Base-by-base conservation (phyloP, 1,140 invertebrate species). In the Odontomachus brunneus region DNA sequence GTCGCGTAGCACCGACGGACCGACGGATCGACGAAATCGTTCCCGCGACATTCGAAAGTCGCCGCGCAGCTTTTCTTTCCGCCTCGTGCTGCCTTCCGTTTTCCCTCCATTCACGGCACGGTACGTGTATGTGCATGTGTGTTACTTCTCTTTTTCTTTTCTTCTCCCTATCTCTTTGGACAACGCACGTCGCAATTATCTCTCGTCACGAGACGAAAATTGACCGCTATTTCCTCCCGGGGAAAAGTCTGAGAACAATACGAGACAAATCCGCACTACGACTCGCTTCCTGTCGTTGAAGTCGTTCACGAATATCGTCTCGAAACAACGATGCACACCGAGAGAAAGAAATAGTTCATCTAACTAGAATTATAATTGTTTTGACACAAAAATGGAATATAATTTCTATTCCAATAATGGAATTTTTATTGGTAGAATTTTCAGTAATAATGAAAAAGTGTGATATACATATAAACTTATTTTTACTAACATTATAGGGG, bases 31-130 rank as follows among this genome's bases (percentile, higher is more conserved):
- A n/a, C n/a, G n/a, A n/a, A 63, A 75, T 75, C 75, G 48, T 78
- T 78, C 33, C 57, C 74, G 76, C 82, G 74, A 66, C 53, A 59
- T 89, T 89, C 87, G 89, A 89, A 89, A 89, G 89, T 89, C 83
- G 84, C 76, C 78, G 63, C 82, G 84, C 84, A 66, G 69, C 84
- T 85, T 88, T 88, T 85, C 84, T 73, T 88, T 83, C 82, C 71
- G 72, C 67, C 69, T 82, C 55, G 3, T 53, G 33, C 69, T 22
- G 22, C 49, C 60, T 81, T 53, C 63, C 65, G 62, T 85, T 82
- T 72, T 81, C 53, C 59, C 67, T 82, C 80, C 72, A 62, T 76
- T 57, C 59, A 83, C 26, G 59, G 49, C n/a, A 48, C 49, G 17
- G 22, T 63, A 29, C 22, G 22, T 63, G 26, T 17, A n/a, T 26